phyloP scores from a whole-genome alignment of 2,797 vertebrate genomes.

The Rhincodon typus region DNA sequence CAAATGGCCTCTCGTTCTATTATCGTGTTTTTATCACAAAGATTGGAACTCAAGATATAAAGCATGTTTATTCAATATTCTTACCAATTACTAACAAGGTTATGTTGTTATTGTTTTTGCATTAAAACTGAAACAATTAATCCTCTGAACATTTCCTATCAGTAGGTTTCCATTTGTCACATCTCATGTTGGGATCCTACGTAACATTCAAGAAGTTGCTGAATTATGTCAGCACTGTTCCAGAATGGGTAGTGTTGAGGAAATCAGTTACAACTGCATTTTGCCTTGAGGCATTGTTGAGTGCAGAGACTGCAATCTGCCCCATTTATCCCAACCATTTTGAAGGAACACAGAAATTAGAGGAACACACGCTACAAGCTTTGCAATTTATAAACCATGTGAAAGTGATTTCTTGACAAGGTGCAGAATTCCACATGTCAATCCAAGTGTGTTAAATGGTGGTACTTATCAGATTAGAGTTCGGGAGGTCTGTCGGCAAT shows the following conservation, averaged over 20 bases:
- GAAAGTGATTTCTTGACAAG: constrained; percentile 31
- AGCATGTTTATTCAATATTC: background rate
- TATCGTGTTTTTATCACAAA: background rate
- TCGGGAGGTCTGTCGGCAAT: constrained; percentile 1
- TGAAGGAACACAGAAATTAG: background rate
- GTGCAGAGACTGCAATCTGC: background rate
- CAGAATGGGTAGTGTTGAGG: background rate
- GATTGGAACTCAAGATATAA: background rate
- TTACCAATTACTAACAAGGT: background rate
- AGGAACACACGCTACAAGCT: background rate
- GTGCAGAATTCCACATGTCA: constrained; percentile 5
- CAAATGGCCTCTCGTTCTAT: background rate
- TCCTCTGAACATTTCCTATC: background rate
- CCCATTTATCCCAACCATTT: background rate
- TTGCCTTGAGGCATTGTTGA: background rate
- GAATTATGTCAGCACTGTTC: background rate
- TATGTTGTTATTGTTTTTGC: background rate
- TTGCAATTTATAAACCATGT: constrained; percentile 29
- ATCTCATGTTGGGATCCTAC: background rate
- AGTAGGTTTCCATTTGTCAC: background rate
- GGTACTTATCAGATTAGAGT: constrained; percentile 25
- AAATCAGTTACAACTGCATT: background rate
- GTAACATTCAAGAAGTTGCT: background rate
- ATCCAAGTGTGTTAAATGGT: background rate
- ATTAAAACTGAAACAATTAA: background rate